Conservation (phyloP, 2,888 invertebrate genomes). For the Polyommatus iphigenia region DNA sequence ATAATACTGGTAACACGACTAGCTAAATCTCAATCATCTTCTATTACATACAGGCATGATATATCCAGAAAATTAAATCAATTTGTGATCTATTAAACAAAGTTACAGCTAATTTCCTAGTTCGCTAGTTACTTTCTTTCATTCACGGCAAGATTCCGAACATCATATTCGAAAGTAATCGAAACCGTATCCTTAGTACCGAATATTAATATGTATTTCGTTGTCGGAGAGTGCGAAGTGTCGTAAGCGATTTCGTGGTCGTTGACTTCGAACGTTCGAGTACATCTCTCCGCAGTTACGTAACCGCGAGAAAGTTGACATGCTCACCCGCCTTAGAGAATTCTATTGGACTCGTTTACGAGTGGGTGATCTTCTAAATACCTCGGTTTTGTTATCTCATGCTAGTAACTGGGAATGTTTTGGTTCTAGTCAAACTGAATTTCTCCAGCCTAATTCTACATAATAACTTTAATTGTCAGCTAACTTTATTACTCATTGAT, state of each 20-base stretch:
- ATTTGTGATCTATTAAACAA: not conserved
- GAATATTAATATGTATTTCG: constrained; percentile 32
- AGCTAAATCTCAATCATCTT: not conserved
- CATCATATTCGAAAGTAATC: constrained; percentile 1
- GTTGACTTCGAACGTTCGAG: constrained; percentile 79
- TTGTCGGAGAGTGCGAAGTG: constrained; percentile 52
- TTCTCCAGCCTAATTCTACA: too few relatives aligned
- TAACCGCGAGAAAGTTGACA: constrained; percentile 78
- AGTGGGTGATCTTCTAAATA: constrained; percentile 29
- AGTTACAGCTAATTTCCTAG: not conserved
- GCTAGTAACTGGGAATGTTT: not conserved
- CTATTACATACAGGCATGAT: not conserved
- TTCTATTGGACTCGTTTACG: constrained; percentile 35
- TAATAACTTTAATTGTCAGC: too few relatives aligned
- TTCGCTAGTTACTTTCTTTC: not conserved
- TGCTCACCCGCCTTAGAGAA: constrained; percentile 46
- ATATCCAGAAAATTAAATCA: not conserved
- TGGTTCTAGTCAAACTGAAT: not conserved
- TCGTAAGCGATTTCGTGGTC: constrained; percentile 76
- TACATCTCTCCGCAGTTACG: constrained; percentile 72
- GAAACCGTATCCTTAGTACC: not conserved
- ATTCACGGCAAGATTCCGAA: not conserved
- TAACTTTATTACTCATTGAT: too few relatives aligned
- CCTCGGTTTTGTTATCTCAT: constrained; percentile 8
- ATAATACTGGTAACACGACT: not conserved